Percentiles rank a stretch among this genome's conserved stretches.
Evolutionary conservation across 2,888 invertebrate species (phyloP).

Genomic region (Allophyes oxyacanthae): DNA sequence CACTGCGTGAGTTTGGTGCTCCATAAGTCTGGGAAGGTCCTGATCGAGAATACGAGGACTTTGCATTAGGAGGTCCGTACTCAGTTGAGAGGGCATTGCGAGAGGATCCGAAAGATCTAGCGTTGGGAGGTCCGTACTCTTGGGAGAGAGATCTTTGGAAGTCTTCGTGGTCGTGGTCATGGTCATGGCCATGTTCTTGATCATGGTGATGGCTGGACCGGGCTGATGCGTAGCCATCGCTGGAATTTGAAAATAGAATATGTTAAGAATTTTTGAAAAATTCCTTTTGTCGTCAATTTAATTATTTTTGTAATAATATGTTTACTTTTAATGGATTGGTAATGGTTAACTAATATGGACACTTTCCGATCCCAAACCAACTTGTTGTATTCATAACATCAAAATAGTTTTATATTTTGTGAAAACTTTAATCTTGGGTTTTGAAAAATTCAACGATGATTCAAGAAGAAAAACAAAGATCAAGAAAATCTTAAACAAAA

Average conservation of each 20-base stretch:
- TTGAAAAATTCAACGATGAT: no score
- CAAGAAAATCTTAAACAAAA: no score
- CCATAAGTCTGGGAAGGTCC: slow-evolving; percentile 53
- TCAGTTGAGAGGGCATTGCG: slow-evolving; percentile 60
- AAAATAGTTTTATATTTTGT: no score
- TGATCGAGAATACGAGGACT: slow-evolving; percentile 30
- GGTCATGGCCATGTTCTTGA: slow-evolving; percentile 39
- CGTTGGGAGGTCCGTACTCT: slow-evolving; percentile 63
- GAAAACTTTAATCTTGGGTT: no score
- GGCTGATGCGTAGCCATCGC: slow-evolving; percentile 73
- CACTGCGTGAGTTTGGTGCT: slow-evolving; percentile 35
- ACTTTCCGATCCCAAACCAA: no score
- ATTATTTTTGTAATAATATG: no score
- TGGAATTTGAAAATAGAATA: slow-evolving; percentile 56
- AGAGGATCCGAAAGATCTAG: slow-evolving; percentile 52
- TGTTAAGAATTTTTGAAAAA: background rate
- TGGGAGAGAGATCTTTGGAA: slow-evolving; percentile 62
- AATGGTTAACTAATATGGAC: no score
- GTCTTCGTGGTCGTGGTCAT: slow-evolving; percentile 53
- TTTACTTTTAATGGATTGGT: no score
- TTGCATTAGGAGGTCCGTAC: slow-evolving; percentile 61
- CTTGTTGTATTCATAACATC: no score
- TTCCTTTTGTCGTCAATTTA: no score
- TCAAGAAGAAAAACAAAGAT: no score
- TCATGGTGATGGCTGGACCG: slow-evolving; percentile 63